These are phyloP conservation scores for Sebastes ruberrimus DNA, from an alignment of 2,797 vertebrate species.

Conservation along the genomic window DNA sequence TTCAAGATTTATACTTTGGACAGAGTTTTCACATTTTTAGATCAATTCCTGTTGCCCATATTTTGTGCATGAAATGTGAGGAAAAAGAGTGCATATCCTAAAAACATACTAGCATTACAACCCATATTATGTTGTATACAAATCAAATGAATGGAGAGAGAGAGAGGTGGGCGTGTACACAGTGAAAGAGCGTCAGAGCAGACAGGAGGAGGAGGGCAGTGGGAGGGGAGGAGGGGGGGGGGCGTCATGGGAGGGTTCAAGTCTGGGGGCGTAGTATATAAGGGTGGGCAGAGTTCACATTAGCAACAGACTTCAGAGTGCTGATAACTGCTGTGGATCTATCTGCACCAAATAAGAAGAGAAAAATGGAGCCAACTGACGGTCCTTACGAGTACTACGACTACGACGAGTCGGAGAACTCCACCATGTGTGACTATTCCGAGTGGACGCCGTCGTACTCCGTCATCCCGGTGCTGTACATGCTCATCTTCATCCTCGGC, in stretches of 20 bases:
- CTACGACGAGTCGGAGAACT: constrained; percentile 69
- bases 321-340: constrained; percentile 30
- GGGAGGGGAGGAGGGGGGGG: not conserved
- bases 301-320: constrained; percentile 57
- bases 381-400: constrained; percentile 69
- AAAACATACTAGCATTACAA: not conserved
- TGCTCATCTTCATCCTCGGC: constrained; percentile 90
- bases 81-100: not conserved
- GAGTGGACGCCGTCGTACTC: constrained; percentile 87
- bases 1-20: not conserved
- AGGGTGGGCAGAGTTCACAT: constrained; percentile 53
- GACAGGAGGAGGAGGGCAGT: constrained; percentile 25
- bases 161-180: constrained; percentile 10
- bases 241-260: constrained; percentile 47
- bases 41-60: not conserved
- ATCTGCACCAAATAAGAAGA: constrained; percentile 15
- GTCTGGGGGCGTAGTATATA: constrained; percentile 66
- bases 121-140: not conserved
- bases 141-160: constrained; percentile 18
- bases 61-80: not conserved
- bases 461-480: constrained; percentile 88
- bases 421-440: constrained; percentile 78
- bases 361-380: not conserved
- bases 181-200: constrained; percentile 27
- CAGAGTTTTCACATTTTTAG: not conserved